Percentiles rank a stretch among this genome's conserved stretches.
phyloP scores from a whole-genome alignment of 2,888 invertebrate genomes.

The Neocrepidodera transversa region DNA sequence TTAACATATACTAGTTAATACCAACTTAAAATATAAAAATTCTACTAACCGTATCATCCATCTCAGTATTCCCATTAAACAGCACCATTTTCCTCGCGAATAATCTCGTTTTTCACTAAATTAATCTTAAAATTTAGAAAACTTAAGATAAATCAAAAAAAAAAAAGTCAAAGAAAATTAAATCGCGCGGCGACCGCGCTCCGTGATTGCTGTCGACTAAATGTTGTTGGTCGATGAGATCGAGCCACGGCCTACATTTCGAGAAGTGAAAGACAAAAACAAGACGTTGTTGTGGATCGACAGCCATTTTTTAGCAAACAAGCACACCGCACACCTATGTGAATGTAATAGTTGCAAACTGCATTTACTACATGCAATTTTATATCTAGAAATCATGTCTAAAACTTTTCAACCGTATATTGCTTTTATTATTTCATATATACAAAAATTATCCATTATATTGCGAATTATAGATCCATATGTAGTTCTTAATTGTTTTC shows the following conservation, averaged over 20 bases:
- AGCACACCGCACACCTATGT: constrained; percentile 21
- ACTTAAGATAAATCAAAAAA: constrained; percentile 3
- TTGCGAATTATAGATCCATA: no score
- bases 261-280: constrained; percentile 53
- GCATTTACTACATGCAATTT: constrained; percentile 4
- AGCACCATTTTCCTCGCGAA: constrained; percentile 43
- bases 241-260: constrained; percentile 55
- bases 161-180: neutral
- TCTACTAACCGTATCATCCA: constrained; percentile 54
- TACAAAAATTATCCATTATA: no score
- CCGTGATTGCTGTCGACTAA: constrained; percentile 52
- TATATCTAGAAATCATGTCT: no score
- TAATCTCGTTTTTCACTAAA: no score
- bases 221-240: constrained; percentile 52
- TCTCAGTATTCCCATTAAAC: constrained; percentile 48
- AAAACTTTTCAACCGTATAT: neutral
- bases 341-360: constrained; percentile 18
- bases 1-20: neutral
- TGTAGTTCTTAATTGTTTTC: no score
- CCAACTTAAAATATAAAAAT: no score
- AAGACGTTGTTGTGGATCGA: constrained; percentile 32
- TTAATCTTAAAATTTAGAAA: no score
- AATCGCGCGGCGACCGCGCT: constrained; percentile 49
- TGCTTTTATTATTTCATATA: neutral
- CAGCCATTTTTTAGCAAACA: constrained; percentile 15